phyloP scores from a whole-genome alignment of 30 jellyfish, hydroid and myxozoan genomes.

The Hydra vulgaris region DNA sequence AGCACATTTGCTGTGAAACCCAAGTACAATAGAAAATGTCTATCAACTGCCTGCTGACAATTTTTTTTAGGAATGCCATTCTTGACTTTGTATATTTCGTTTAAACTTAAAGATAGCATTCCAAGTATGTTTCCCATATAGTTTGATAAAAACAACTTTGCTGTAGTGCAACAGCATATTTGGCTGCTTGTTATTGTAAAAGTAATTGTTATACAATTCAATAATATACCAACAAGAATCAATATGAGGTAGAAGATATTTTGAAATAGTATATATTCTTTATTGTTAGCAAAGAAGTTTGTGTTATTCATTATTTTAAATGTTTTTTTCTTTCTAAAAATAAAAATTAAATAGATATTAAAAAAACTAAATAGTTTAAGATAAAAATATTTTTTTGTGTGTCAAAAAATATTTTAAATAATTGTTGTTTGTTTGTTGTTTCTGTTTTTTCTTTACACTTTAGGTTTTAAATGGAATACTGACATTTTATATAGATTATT shows the following conservation, averaged over 20 bases:
- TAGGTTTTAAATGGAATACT: no score
- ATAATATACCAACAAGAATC: background rate
- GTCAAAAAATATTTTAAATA: no score
- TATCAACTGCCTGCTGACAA: background rate
- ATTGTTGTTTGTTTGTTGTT: no score
- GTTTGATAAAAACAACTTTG: background rate
- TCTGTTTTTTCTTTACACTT: no score
- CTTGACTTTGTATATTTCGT: background rate
- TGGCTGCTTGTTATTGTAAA: background rate
- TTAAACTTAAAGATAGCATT: background rate
- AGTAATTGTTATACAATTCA: background rate
- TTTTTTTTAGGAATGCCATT: background rate
- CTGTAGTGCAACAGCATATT: constrained; percentile 1
- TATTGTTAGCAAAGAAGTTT: background rate
- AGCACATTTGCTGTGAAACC: constrained; percentile 21
- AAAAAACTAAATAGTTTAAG: background rate
- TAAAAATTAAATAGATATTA: no score
- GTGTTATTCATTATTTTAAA: background rate
- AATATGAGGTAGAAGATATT: background rate
- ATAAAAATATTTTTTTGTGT: background rate
- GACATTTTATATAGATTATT: no score
- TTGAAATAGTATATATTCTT: background rate
- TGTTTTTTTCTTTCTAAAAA: background rate
- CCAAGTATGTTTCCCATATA: constrained; percentile 7
- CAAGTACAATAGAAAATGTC: background rate